Percentiles rank a stretch among this genome's conserved stretches.
Conservation (phyloP, 2,113 vertebrate species). For the Callionymus lyra region DNA sequence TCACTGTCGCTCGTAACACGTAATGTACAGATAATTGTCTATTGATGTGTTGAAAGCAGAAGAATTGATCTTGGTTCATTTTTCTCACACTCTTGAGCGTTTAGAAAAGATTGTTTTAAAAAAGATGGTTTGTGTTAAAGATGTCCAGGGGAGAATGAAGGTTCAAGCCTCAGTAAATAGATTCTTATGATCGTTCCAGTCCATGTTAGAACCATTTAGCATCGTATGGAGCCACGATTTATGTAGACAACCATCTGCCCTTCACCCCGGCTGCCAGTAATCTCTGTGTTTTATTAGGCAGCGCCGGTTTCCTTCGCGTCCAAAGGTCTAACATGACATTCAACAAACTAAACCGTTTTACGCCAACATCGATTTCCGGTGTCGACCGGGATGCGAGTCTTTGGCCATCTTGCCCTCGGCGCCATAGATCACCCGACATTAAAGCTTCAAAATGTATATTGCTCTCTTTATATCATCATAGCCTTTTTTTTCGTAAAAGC, state of each 20-base stretch:
- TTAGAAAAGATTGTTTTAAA: too few relatives aligned
- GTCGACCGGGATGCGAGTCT: conserved; percentile 7
- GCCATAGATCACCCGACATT: conserved; percentile 38
- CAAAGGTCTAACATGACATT: conserved; percentile 12
- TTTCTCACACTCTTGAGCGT: not conserved
- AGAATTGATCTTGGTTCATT: not conserved
- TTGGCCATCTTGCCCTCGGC: conserved; percentile 18
- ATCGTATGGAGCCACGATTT: conserved; percentile 18
- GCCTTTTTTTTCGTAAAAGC: too few relatives aligned
- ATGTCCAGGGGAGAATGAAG: not conserved
- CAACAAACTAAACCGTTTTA: conserved; percentile 14
- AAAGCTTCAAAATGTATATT: conserved; percentile 39
- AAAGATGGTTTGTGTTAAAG: not conserved
- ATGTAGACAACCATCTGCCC: conserved; percentile 10
- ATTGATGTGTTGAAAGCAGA: conserved; percentile 5
- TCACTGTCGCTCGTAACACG: too few relatives aligned
- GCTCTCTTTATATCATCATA: conserved; percentile 29
- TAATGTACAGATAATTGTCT: not conserved
- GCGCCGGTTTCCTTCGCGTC: conserved; percentile 20
- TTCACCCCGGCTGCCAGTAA: conserved; percentile 22
- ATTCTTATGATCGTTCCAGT: conserved; percentile 5
- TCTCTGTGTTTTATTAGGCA: conserved; percentile 32
- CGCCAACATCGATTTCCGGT: conserved; percentile 39
- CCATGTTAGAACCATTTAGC: conserved; percentile 20
- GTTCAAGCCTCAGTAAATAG: not conserved